Evolutionary conservation across 1,140 invertebrate species (phyloP), one percentile per base, ranked within the genome.

Genomic region (Thaumetopoea pityocampa): DNA sequence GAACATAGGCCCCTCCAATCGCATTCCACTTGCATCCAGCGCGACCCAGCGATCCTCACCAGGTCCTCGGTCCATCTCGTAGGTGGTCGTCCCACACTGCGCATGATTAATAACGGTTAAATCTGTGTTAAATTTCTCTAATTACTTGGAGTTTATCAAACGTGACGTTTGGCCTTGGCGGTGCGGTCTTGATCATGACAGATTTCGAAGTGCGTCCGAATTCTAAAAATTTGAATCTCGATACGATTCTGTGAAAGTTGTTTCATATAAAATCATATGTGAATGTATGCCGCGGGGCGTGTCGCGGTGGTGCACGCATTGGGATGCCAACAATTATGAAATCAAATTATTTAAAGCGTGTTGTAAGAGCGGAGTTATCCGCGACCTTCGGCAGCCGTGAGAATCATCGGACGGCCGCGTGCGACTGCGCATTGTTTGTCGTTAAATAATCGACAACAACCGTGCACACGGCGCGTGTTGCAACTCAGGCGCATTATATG

Each of bases 341-440:
- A 78, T 67, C 54, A 76, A 71, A 73, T 74, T 64, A 79, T 76
- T 72, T 76, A 63, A 76, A 78, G 64, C 60, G 59, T 79, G 69
- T 76, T 74, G 70, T 72, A 79, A 79, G 64, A 58, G 49, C 42
- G 46, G 52, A 64, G 59, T 62, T 77, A 72, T 70, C 63, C 63
- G 44, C 67, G 70, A 77, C 72, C 74, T 77, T 79, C 72, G 59
- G 61, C 60, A 62, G 51, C 52, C 74, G 74, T 79, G 74, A 72
- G 74, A 79, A 77, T 57, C 66, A 50, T 53, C 60, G 45, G 16
- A 12, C 16, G 20, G 46, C 59, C 58, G 58, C 66, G 71, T 68
- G 72, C 66, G 72, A 74, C 57, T 51, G 49, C 51, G 66, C 68
- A 77, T 74, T 79, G 72, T 77, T 68, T 72, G 63, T 51, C 35